Conservation (phyloP, 2,113 vertebrate species). For the Semnornis frantzii region DNA sequence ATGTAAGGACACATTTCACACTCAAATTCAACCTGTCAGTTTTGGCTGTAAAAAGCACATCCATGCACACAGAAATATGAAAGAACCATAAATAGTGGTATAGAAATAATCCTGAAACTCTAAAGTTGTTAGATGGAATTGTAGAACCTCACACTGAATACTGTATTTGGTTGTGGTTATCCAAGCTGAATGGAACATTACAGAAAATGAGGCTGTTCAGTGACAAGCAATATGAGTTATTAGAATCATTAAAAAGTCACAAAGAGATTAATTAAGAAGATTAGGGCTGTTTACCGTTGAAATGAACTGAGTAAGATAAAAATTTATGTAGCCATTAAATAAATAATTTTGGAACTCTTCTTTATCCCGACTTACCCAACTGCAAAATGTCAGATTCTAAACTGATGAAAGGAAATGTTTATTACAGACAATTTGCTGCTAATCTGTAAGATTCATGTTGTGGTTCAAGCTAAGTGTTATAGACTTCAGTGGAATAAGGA, state of each 20-base stretch:
- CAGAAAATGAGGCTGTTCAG: neutral
- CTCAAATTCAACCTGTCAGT: neutral
- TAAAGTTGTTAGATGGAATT: neutral
- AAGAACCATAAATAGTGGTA: neutral
- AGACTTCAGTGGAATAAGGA: neutral
- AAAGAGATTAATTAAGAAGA: neutral
- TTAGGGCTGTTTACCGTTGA: neutral
- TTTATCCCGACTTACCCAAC: neutral
- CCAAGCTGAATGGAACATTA: neutral
- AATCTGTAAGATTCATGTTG: neutral
- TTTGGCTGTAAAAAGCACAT: neutral
- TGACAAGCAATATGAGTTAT: neutral
- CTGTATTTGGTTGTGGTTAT: neutral
- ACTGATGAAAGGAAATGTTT: neutral
- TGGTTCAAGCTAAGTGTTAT: neutral
- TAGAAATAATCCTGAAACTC: neutral
- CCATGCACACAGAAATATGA: neutral
- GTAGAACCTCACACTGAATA: neutral
- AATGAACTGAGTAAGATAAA: neutral
- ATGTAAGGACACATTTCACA: fast-evolving
- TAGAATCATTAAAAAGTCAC: neutral
- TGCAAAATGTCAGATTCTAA: neutral
- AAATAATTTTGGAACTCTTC: neutral
- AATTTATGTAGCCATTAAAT: neutral
- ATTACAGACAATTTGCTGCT: neutral